These are phyloP conservation scores for Megalops atlanticus DNA, from an alignment of 2,113 vertebrate genomes.

Conservation along the genomic window DNA sequence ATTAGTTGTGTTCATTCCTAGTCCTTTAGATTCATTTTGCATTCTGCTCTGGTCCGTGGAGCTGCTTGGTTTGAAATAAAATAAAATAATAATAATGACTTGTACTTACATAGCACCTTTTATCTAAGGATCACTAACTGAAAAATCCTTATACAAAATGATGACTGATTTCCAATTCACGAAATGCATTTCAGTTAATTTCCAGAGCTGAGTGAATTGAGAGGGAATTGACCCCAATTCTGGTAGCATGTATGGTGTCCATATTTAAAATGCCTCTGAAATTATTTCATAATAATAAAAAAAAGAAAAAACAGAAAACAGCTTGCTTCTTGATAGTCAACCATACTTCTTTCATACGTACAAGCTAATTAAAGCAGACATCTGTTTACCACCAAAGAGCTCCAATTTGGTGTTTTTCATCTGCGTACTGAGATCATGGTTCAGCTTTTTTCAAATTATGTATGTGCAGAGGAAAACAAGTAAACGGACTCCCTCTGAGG, in stretches of 20 bases:
- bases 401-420: constrained; percentile 1
- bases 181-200: too few relatives aligned
- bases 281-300: neutral
- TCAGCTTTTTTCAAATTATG: neutral
- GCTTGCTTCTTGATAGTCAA: neutral
- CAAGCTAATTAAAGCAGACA: neutral
- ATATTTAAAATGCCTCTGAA: neutral
- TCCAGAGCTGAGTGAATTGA: too few relatives aligned
- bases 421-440: neutral
- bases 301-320: neutral
- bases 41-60: too few relatives aligned
- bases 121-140: too few relatives aligned
- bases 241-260: neutral
- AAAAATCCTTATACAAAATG: too few relatives aligned
- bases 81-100: too few relatives aligned
- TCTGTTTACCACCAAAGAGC: constrained; percentile 12
- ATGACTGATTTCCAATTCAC: too few relatives aligned
- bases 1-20: neutral
- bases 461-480: neutral
- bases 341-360: neutral
- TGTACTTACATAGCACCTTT: too few relatives aligned
- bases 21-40: too few relatives aligned
- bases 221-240: too few relatives aligned
- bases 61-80: too few relatives aligned
- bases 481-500: neutral